Percentiles rank a stretch among this genome's conserved stretches.
Evolutionary conservation across 1,140 invertebrate species (phyloP).

Genomic region (Drosophila subobscura): DNA sequence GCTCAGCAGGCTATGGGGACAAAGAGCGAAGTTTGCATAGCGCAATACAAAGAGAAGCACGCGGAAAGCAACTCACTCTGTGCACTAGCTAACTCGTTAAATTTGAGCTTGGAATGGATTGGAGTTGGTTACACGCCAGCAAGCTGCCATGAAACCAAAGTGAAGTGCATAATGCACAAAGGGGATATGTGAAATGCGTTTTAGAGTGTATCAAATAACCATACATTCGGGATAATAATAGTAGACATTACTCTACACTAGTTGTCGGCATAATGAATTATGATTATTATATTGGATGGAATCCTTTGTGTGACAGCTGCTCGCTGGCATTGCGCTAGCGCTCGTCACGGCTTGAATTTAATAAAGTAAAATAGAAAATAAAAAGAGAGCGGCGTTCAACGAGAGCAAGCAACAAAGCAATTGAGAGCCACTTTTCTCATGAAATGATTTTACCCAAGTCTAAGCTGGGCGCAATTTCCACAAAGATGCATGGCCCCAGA

Average conservation of each 20-base stretch:
- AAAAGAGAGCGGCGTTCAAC: slow-evolving; percentile 28
- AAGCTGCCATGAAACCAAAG: too few species aligned
- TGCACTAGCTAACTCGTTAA: too few species aligned
- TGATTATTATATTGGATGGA: slow-evolving; percentile 39
- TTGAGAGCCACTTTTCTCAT: slow-evolving; percentile 76
- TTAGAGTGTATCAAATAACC: slow-evolving; percentile 23
- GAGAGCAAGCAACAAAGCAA: slow-evolving; percentile 71
- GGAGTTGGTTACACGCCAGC: too few species aligned
- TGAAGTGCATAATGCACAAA: too few species aligned
- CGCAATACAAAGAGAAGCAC: too few species aligned
- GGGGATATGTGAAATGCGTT: not conserved
- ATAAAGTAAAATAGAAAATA: slow-evolving; percentile 40
- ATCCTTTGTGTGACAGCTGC: slow-evolving; percentile 26
- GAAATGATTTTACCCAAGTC: slow-evolving; percentile 68
- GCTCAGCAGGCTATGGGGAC: too few species aligned
- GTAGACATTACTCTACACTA: slow-evolving; percentile 9
- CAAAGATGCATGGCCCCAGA: slow-evolving; percentile 24
- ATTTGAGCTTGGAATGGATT: too few species aligned
- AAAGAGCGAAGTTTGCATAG: too few species aligned
- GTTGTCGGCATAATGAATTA: slow-evolving; percentile 43
- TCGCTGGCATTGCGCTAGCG: slow-evolving; percentile 14
- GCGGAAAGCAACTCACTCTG: too few species aligned
- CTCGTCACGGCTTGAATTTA: slow-evolving; percentile 50
- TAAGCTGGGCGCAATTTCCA: slow-evolving; percentile 62
- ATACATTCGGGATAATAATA: slow-evolving; percentile 8